A percentile compares a stretch with the other conserved stretches of the same genome.
These are phyloP conservation scores for Hydractinia echinata DNA, from an alignment of 30 jellyfish, hydroid and myxozoan species.

Conservation along the genomic window DNA sequence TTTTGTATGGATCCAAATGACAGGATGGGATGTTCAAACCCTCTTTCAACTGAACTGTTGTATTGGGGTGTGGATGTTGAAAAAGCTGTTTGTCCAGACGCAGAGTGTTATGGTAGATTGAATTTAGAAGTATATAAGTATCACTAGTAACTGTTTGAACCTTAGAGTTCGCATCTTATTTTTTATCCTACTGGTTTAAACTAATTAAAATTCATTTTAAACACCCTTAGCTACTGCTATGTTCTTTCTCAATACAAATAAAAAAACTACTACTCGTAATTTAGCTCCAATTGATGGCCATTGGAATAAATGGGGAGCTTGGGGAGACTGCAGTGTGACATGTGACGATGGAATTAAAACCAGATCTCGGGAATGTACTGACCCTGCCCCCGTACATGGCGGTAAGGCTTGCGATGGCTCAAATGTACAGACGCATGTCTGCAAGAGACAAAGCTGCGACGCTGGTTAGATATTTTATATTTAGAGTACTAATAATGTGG, in stretches of 20 bases:
- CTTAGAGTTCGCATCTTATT: too few relatives aligned
- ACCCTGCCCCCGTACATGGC: constrained; percentile 64
- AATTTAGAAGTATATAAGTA: too few relatives aligned
- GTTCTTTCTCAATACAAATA: background rate
- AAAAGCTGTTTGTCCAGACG: constrained; percentile 38
- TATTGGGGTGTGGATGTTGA: constrained; percentile 60
- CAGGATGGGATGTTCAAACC: constrained; percentile 47
- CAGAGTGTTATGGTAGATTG: constrained; percentile 75
- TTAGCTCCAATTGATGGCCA: constrained; percentile 72
- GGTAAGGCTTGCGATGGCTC: constrained; percentile 55
- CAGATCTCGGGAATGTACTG: constrained; percentile 48
- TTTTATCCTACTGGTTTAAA: background rate
- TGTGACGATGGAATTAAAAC: constrained; percentile 44
- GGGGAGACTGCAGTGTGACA: constrained; percentile 56
- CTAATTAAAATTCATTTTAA: background rate
- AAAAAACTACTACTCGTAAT: background rate
- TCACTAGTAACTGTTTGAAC: too few relatives aligned
- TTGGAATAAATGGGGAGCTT: constrained; percentile 74
- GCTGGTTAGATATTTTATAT: constrained; percentile 32
- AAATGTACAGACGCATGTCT: constrained; percentile 1
- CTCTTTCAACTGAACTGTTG: constrained; percentile 9
- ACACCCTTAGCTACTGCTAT: background rate
- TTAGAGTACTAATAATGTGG: background rate
- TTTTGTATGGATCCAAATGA: constrained; percentile 59
- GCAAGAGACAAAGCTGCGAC: constrained; percentile 48